These are phyloP conservation scores for Ips typographus DNA, from an alignment of 1,140 invertebrate species.

Conservation along the genomic window DNA sequence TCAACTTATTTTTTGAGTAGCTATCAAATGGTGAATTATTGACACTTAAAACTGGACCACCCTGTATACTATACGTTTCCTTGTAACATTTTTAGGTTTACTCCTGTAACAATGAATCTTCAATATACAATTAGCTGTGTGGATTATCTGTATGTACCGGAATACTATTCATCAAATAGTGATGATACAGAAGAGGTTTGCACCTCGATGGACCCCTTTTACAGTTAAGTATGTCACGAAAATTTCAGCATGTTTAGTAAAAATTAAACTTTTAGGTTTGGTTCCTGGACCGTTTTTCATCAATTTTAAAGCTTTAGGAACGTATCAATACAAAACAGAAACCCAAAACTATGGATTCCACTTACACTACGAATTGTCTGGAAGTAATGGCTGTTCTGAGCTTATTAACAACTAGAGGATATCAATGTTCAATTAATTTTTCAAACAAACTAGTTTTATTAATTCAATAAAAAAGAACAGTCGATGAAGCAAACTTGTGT, in stretches of 20 bases:
- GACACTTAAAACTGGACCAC: no score
- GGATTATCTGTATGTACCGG: slow-evolving; percentile 38
- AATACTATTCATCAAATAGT: slow-evolving; percentile 7
- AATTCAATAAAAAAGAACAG: no score
- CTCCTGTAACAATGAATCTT: neutral
- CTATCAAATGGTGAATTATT: no score
- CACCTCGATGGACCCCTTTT: neutral
- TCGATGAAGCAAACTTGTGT: no score
- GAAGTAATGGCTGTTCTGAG: neutral
- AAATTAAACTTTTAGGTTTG: slow-evolving; percentile 25
- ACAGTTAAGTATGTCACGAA: neutral
- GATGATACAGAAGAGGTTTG: neutral
- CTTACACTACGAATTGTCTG: neutral
- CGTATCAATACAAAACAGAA: neutral
- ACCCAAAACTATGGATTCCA: neutral
- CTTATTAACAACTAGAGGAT: neutral
- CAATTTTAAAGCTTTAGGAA: slow-evolving; percentile 34
- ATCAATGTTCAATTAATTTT: neutral
- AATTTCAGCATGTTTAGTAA: neutral
- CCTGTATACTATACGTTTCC: neutral
- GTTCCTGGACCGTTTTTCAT: slow-evolving; percentile 41
- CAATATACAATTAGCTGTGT: slow-evolving; percentile 2
- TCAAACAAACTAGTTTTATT: no score
- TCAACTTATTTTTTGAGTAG: no score
- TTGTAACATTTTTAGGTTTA: no score